Evolutionary conservation across 2,113 vertebrate species (phyloP).

Genomic region (Pavo muticus): DNA sequence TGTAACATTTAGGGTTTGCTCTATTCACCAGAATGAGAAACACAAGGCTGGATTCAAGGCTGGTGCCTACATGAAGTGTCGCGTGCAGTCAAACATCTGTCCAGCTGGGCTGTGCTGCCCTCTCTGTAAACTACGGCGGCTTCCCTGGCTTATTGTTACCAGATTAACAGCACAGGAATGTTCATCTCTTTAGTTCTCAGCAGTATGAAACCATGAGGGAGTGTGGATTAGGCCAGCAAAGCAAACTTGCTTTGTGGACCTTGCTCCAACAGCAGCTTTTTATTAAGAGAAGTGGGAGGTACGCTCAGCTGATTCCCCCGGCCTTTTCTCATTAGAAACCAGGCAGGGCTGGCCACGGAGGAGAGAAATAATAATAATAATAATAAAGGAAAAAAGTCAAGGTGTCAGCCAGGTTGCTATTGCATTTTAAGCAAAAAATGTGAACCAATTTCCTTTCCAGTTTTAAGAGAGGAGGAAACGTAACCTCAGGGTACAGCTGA

Average conservation of each 20-base stretch:
- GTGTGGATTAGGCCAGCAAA: not conserved
- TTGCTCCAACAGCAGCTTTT: not conserved
- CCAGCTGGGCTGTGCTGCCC: conserved; percentile 2
- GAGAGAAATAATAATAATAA: not conserved
- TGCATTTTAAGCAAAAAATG: conserved; percentile 4
- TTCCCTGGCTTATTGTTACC: not conserved
- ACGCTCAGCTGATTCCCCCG: not conserved
- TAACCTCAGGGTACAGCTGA: not conserved
- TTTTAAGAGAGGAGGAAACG: not conserved
- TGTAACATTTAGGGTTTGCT: not conserved
- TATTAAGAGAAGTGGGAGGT: conserved; percentile 12
- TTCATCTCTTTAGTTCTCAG: not conserved
- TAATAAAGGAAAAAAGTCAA: not conserved
- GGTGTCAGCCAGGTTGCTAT: not conserved
- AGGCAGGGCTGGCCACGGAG: not conserved
- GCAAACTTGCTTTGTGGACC: not conserved
- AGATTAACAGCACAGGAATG: conserved; percentile 12
- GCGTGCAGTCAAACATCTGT: not conserved
- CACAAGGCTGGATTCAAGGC: not conserved
- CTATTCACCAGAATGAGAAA: not conserved
- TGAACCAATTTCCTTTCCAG: not conserved
- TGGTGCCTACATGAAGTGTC: conserved; percentile 14
- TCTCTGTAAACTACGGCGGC: not conserved
- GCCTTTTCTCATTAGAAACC: conserved; percentile 1
- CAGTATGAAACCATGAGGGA: not conserved